Evolutionary conservation across 2,888 invertebrate genomes (phyloP).

Genomic region (Brachypalpus laphriformis): DNA sequence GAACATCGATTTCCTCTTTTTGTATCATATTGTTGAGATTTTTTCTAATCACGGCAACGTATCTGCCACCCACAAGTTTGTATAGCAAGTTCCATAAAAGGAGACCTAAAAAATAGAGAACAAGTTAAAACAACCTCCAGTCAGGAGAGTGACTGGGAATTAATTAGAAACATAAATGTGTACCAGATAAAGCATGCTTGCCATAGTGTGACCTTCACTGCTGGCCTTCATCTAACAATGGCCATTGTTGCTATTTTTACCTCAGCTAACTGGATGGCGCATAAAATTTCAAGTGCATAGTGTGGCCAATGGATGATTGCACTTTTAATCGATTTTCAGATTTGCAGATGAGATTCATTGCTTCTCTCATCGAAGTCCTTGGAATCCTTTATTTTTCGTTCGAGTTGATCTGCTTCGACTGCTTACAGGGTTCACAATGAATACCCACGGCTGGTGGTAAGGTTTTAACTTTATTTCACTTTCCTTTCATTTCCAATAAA

Average conservation of each 20-base stretch:
- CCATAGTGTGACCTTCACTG: background rate
- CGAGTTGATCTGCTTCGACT: background rate
- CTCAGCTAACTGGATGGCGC: background rate
- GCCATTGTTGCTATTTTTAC: background rate
- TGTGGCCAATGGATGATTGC: background rate
- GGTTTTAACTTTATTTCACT: background rate
- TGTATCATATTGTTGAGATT: background rate
- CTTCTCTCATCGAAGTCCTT: background rate
- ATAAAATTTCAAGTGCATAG: slow-evolving; percentile 10
- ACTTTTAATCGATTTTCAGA: slow-evolving; percentile 24
- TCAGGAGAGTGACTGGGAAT: background rate
- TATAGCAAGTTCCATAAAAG: background rate
- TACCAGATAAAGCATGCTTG: background rate
- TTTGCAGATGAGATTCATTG: slow-evolving; percentile 7
- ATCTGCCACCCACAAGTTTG: background rate
- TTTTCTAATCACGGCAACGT: too few relatives aligned
- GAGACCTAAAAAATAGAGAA: background rate
- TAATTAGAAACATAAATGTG: slow-evolving; percentile 10
- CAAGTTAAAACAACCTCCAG: too few relatives aligned
- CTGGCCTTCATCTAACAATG: background rate
- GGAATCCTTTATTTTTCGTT: background rate
- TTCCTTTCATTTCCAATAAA: slow-evolving; percentile 1
- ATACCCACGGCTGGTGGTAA: background rate
- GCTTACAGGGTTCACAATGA: background rate
- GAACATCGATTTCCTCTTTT: too few relatives aligned